phyloP scores from a whole-genome alignment of 1,140 invertebrate genomes.

The Charaxes varanes region DNA sequence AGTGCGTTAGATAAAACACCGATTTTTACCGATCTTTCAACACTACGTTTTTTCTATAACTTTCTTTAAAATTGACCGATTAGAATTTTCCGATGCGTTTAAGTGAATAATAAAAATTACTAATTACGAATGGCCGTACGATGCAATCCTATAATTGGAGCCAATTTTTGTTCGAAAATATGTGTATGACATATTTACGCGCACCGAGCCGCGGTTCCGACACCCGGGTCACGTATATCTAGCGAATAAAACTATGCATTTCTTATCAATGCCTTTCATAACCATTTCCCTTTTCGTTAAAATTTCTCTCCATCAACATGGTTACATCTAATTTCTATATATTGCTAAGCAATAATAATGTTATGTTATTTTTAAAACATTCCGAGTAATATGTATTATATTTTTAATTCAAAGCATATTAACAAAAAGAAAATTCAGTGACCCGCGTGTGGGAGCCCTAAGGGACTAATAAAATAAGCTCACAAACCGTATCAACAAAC shows the following conservation, averaged over 20 bases:
- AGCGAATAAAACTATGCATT: slow-evolving; percentile 2
- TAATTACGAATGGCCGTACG: neutral
- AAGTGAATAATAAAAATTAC: neutral
- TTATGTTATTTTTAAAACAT: no score
- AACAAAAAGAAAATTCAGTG: slow-evolving; percentile 34
- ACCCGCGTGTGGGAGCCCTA: slow-evolving; percentile 43
- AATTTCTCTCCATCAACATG: neutral
- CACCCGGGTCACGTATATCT: slow-evolving; percentile 21
- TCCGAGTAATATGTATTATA: no score
- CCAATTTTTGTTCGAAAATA: neutral
- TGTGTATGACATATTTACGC: neutral
- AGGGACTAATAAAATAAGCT: slow-evolving; percentile 54
- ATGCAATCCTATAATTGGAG: neutral
- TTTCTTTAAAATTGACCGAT: neutral
- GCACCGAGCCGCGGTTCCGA: slow-evolving; percentile 23
- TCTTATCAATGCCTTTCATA: slow-evolving; percentile 12
- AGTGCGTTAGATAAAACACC: neutral
- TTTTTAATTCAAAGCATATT: slow-evolving; percentile 6
- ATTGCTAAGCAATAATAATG: slow-evolving; percentile 17
- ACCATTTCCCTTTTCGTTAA: slow-evolving; percentile 1
- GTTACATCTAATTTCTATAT: slow-evolving; percentile 7
- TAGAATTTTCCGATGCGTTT: neutral
- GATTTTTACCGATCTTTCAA: neutral
- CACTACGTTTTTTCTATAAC: neutral
- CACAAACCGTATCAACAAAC: slow-evolving; percentile 53